Conservation (phyloP, 2,113 vertebrate species). For the Ciconia boyciana region DNA sequence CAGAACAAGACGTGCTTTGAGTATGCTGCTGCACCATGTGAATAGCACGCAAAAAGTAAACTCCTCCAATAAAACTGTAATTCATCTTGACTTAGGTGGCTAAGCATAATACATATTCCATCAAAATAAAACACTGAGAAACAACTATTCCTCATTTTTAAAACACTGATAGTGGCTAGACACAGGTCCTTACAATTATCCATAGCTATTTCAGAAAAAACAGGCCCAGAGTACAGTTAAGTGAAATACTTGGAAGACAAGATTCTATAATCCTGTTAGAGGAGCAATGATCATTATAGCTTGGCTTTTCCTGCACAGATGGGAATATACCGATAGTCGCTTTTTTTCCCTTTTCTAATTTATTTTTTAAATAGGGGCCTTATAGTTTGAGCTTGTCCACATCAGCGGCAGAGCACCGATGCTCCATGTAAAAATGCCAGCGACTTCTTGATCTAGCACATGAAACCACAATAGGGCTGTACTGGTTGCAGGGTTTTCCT, state of each 20-base stretch:
- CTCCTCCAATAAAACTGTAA: not conserved
- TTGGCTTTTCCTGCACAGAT: not conserved
- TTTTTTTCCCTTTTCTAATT: not conserved
- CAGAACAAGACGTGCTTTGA: not conserved
- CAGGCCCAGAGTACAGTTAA: not conserved
- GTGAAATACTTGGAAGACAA: not conserved
- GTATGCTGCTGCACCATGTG: not conserved
- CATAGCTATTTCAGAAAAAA: not conserved
- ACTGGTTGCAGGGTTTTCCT: not conserved
- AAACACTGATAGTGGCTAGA: not conserved
- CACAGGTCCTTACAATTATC: not conserved
- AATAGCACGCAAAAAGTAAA: not conserved
- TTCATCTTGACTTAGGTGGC: not conserved
- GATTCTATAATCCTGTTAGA: not conserved
- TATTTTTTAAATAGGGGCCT: not conserved
- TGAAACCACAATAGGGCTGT: not conserved
- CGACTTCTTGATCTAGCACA: not conserved
- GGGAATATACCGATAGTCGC: fast-evolving
- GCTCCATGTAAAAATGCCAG: not conserved
- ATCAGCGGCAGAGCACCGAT: not conserved
- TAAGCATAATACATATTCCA: not conserved
- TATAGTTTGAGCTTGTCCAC: not conserved
- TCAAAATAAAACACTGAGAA: not conserved
- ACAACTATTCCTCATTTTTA: not conserved
- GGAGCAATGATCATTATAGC: not conserved